Evolutionary conservation across 2,797 vertebrate genomes (phyloP), one percentile per base, ranked within the genome.

Genomic region (Tympanoctomys barrerae): DNA sequence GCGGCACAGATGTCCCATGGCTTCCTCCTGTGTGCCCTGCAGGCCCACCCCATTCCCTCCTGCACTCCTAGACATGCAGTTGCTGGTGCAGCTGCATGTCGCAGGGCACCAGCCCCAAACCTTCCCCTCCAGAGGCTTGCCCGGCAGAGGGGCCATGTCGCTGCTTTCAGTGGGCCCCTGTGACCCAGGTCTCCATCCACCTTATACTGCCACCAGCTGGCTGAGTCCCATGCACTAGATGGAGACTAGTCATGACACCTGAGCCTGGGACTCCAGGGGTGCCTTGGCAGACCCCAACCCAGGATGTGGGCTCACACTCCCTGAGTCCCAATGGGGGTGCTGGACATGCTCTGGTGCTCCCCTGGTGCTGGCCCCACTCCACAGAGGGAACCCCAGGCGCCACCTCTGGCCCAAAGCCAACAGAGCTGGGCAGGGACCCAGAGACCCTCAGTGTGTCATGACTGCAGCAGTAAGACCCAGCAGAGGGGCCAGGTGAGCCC

Each of bases 21-120:
- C 75, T 33, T 39, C 28, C 4, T 4, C 24, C 10, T 11, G n/a
- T 36, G 91, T 46, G 13, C 14, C 14, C 33, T 0, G 0, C 2
- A 9, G 22, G 22, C 5, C 18, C 66, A 36, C 7, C 18, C 7
- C 19, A 22, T 36, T 8, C 70, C 21, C 14, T 71, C 39, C 61
- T 46, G 28, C 19, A 16, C 13, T 4, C 33, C 10, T 18, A 19
- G 21, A 11, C 66, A n/a, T n/a, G n/a, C 42, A 6, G 88, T 42
- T 26, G 1, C n/a, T 26, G 9, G 7, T 18, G 14, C 28, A 66
- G 83, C 39, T n/a, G 31, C 10, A 1, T 4, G 28, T 24, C 71
- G 42, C 71, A 42, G 68, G 87, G 39, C 90, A 42, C 4, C 52
- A 52, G 21, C 42, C 54, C 62, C 9, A n/a, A 2, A 5, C 70